Base-by-base conservation (phyloP, 1,140 invertebrate species). In the Orchesella cincta region DNA sequence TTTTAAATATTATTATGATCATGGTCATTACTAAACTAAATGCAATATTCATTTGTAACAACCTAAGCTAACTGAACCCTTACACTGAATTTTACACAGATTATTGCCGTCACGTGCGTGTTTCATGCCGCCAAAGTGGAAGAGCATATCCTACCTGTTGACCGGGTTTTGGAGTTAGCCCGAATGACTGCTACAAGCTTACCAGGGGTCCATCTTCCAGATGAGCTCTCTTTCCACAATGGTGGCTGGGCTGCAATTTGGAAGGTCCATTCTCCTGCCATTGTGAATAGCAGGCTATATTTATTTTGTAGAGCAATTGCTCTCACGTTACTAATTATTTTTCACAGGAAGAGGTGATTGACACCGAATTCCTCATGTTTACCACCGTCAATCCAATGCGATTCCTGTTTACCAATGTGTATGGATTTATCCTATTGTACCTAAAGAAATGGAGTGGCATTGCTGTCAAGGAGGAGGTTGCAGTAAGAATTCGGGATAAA, bases 321-420 rank as follows among this genome's bases (percentile, higher is more conserved):
- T 67, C 62, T 67, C 62, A 67, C 29, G 23, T 29, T 8, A 67
- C 26, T 33, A 23, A 67, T 67, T 67, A 16, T 67, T 67, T 67
- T 67, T 29, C 62, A 67, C 62, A 67, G 62, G 33, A 67, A 8
- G 62, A 67, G 33, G 31, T 67, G 3, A n/a, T 29, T 3, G 62
- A 67, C 8, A 67, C 31, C 26, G 62, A 67, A 33, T 67, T 67
- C 31, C 31, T 31, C 62, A 29, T 67, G 1, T 67, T 67, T 31
- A 67, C 62, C 62, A 67, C 62, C 31, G 31, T 67, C 1, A 67
- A 67, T 33, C 62, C 62, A 2, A 31, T 67, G 26, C 62, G 62
- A 5, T 67, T 67, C 62, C 62, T 67, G 2, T 67, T 31, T 33
- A 12, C 1, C 12, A 57, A 57, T 57, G 52, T 57, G 12, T 67